These are phyloP conservation scores for Malthinus seriepunctatus DNA, from an alignment of 2,888 invertebrate species.

Conservation along the genomic window DNA sequence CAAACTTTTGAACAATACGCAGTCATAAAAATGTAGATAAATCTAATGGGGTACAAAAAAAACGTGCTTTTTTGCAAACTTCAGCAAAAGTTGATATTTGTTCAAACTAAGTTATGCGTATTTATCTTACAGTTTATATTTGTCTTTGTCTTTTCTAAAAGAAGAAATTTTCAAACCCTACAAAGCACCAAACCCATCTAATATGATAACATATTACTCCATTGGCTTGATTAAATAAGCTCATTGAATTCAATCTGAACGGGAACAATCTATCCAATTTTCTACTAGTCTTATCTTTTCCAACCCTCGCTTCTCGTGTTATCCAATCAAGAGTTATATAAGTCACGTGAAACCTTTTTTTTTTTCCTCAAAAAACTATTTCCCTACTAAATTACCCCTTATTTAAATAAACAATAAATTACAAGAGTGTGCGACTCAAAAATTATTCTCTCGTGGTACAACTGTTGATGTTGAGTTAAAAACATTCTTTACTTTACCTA, in stretches of 20 bases:
- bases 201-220: conserved; percentile 38
- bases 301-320: conserved; percentile 49
- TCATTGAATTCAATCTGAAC: conserved; percentile 54
- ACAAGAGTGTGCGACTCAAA: not conserved
- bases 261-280: conserved; percentile 54
- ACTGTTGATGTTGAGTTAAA: conserved; percentile 15
- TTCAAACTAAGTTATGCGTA: conserved; percentile 26
- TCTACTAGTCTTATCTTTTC: conserved; percentile 53
- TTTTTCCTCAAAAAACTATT: not conserved
- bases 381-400: conserved; percentile 30
- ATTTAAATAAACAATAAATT: conserved; percentile 43
- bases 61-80: conserved; percentile 29
- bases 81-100: conserved; percentile 32
- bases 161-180: conserved; percentile 20
- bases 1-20: conserved; percentile 21
- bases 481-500: conserved; percentile 19
- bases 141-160: conserved; percentile 29
- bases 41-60: conserved; percentile 36
- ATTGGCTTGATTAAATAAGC: conserved; percentile 49
- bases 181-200: conserved; percentile 26
- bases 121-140: conserved; percentile 29
- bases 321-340: conserved; percentile 47
- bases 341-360: conserved; percentile 41
- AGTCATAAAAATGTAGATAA: conserved; percentile 22
- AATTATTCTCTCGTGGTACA: not conserved